Evolutionary conservation across 2,888 invertebrate species (phyloP).

Genomic region (Eudasyphora cyanicolor): DNA sequence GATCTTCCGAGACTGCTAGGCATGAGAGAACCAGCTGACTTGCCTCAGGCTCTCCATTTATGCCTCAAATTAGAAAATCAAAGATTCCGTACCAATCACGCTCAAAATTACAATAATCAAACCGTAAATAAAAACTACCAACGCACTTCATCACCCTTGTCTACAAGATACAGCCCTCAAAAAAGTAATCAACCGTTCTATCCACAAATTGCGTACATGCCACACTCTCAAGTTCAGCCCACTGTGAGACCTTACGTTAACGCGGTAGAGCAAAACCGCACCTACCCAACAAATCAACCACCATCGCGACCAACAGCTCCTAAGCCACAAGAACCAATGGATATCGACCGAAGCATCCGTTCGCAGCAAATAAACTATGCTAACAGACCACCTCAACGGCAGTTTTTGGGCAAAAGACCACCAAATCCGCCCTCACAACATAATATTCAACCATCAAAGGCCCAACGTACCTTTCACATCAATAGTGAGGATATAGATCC

Average conservation of each 20-base stretch:
- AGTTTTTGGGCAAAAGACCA: neutral
- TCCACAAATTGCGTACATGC: constrained; percentile 42
- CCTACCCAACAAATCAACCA: constrained; percentile 12
- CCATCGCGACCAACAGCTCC: constrained; percentile 23
- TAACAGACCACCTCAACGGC: constrained; percentile 25
- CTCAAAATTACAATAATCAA: constrained; percentile 40
- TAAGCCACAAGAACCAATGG: constrained; percentile 51
- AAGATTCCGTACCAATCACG: constrained; percentile 39
- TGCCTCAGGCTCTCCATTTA: constrained; percentile 52
- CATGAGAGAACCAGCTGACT: constrained; percentile 39
- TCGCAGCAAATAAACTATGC: neutral
- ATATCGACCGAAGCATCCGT: constrained; percentile 45
- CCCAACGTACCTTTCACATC: constrained; percentile 13
- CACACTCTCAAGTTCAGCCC: neutral
- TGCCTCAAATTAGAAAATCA: constrained; percentile 53
- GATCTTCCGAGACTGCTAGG: constrained; percentile 38
- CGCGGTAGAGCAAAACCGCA: neutral
- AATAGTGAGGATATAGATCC: neutral
- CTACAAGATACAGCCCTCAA: neutral
- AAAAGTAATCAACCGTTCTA: constrained; percentile 30
- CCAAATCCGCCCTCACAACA: neutral
- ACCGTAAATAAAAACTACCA: constrained; percentile 24
- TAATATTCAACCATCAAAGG: neutral
- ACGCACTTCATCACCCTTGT: constrained; percentile 22
- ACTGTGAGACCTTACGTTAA: neutral